A percentile compares a stretch with the other conserved stretches of the same genome.
phyloP scores from a whole-genome alignment of 2,113 vertebrate species.

The Phainopepla nitens region DNA sequence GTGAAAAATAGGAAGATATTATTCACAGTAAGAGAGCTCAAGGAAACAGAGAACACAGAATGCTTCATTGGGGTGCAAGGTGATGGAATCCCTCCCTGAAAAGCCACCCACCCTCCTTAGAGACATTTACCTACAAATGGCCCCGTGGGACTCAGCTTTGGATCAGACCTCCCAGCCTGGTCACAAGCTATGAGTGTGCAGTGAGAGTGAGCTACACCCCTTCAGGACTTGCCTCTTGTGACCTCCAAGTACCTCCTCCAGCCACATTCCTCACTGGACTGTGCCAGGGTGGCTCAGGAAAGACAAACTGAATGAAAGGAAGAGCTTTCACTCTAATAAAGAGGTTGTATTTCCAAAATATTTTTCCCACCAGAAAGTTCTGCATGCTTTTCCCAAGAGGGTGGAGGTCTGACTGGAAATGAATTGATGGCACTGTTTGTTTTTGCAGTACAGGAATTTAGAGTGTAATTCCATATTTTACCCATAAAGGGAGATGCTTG shows the following conservation, averaged over 20 bases:
- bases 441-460: constrained; percentile 56
- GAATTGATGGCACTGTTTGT: constrained; percentile 60
- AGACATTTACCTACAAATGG: neutral
- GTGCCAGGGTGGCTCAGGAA: constrained; percentile 3
- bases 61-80: neutral
- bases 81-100: neutral
- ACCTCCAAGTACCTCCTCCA: neutral
- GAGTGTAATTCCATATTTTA: constrained; percentile 41
- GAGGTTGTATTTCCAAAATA: constrained; percentile 26
- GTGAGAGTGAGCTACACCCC: neutral
- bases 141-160: neutral
- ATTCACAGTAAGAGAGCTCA: constrained; percentile 24
- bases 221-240: neutral
- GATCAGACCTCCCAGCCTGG: neutral
- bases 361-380: constrained; percentile 68
- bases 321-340: constrained; percentile 10
- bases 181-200: neutral
- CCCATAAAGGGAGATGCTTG: constrained; percentile 9
- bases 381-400: constrained; percentile 43
- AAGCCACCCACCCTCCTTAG: neutral
- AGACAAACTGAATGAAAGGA: constrained; percentile 14
- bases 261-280: constrained; percentile 5
- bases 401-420: constrained; percentile 50
- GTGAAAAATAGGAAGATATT: constrained; percentile 23
- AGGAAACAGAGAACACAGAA: neutral